phyloP scores from a whole-genome alignment of 1,140 invertebrate species.

The Teleogryllus occipitalis region DNA sequence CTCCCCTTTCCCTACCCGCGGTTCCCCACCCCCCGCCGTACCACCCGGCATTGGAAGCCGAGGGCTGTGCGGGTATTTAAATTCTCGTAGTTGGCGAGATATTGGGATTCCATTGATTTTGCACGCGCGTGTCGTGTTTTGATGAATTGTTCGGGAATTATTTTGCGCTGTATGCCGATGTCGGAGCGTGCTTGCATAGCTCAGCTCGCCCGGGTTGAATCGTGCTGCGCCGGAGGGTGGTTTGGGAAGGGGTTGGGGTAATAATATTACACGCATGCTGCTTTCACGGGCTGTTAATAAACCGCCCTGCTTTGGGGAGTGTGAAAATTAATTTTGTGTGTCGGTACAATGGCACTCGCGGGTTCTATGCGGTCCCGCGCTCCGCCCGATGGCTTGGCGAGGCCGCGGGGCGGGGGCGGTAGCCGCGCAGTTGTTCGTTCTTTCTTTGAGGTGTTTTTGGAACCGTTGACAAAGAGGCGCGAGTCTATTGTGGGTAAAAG shows the following conservation, averaged over 20 bases:
- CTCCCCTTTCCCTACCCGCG: background rate
- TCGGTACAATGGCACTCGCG: background rate
- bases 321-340: conserved; percentile 1
- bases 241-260: background rate
- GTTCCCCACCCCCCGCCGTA: background rate
- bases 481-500: too few species aligned
- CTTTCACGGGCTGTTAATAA: conserved; percentile 4
- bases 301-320: background rate
- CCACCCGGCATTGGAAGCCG: background rate
- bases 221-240: background rate
- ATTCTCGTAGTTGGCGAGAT: background rate
- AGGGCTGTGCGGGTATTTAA: background rate
- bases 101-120: background rate
- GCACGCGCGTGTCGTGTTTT: background rate
- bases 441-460: background rate
- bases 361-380: background rate
- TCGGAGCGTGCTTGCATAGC: background rate
- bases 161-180: background rate
- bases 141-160: background rate
- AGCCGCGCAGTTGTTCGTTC: background rate
- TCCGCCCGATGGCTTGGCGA: background rate
- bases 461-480: background rate
- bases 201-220: background rate
- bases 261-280: background rate
- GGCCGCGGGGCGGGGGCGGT: too few species aligned